Evolutionary conservation across 2,113 vertebrate genomes (phyloP), one percentile per base, ranked within the genome.

Genomic region (Rhinogobius similis): DNA sequence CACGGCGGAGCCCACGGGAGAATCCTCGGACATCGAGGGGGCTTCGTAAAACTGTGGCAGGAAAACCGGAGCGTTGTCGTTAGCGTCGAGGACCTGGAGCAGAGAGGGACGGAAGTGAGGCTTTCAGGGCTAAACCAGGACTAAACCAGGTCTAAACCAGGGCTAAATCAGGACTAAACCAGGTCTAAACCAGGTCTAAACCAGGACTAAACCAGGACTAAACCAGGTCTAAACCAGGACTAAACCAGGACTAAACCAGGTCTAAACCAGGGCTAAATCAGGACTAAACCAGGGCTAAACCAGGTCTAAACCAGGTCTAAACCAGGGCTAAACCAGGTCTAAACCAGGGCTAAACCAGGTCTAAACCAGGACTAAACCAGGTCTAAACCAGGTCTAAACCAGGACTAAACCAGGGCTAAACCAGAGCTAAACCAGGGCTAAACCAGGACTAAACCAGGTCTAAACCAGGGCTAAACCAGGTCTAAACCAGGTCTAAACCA

Each of bases 1-100:
- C n/a, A 96, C 89, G 55, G 93, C 93, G 0, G 95, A 95, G 61
- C 95, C 95, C 12, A 93, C 70, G 0, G 93, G 84, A 0, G 91
- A 86, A 0, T 97, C 94, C 70, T 97, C 95, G 0, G 79, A 91
- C 88, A 96, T 75, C 0, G 93, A 72, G 3, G 91, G 71, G 0
- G 93, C 91, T 82, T 96, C 93, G 12, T 95, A 95, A 82, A 94
- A 94, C 46, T 95, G 93, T 1, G 95, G 95, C 32, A 94, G 88
- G 79, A 97, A 97, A 16, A 94, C 83, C 0, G 96, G 96, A 16
- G 93, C 82, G 1, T 96, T 93, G 75, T 97, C 96, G 8, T 97
- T 97, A 23, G 92, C 88, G 69, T 97, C 96, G 20, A 95, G 94
- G 67, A 97, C 95, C 58, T 95, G 94, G 59, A 97, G 9, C 11